A percentile compares a stretch with the other conserved stretches of the same genome.
phyloP scores from a whole-genome alignment of 2,888 invertebrate species.

The Andrena dorsata region DNA sequence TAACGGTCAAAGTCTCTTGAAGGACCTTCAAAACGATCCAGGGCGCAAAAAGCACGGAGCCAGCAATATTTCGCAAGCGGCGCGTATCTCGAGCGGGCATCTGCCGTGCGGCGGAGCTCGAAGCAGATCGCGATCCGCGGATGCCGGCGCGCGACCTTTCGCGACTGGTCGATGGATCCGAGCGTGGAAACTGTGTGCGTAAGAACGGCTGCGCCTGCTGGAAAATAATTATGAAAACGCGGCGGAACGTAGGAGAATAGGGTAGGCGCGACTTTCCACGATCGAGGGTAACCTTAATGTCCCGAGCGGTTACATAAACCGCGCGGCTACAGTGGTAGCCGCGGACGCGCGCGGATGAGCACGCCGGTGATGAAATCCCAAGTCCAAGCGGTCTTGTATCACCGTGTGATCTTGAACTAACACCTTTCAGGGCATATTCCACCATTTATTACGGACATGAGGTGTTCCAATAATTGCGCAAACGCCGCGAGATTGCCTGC shows the following conservation, averaged over 20 bases:
- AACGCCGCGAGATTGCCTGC: conserved; percentile 79
- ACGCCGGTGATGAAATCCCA: conserved; percentile 64
- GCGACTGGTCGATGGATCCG: conserved; percentile 20
- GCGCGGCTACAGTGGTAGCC: conserved; percentile 46
- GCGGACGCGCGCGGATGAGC: conserved; percentile 44
- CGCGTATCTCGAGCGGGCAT: conserved; percentile 27
- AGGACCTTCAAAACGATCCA: neutral
- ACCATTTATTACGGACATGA: conserved; percentile 82
- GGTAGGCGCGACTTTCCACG: conserved; percentile 65
- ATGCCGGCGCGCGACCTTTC: conserved; percentile 57
- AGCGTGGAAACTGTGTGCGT: conserved; percentile 27
- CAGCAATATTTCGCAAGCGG: conserved; percentile 26
- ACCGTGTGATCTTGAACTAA: conserved; percentile 84
- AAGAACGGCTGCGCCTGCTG: conserved; percentile 41
- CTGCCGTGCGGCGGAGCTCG: conserved; percentile 17
- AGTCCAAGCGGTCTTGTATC: conserved; percentile 75
- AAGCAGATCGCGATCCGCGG: conserved; percentile 41
- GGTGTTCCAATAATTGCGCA: conserved; percentile 84
- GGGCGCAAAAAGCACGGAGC: neutral
- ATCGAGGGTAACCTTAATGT: conserved; percentile 70
- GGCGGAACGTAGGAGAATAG: conserved; percentile 44
- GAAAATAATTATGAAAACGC: conserved; percentile 57
- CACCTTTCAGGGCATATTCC: conserved; percentile 83
- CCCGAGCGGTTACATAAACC: conserved; percentile 66
- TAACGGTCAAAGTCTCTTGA: no score